Conservation (phyloP, 2,797 vertebrate genomes). For the Microchirus variegatus region DNA sequence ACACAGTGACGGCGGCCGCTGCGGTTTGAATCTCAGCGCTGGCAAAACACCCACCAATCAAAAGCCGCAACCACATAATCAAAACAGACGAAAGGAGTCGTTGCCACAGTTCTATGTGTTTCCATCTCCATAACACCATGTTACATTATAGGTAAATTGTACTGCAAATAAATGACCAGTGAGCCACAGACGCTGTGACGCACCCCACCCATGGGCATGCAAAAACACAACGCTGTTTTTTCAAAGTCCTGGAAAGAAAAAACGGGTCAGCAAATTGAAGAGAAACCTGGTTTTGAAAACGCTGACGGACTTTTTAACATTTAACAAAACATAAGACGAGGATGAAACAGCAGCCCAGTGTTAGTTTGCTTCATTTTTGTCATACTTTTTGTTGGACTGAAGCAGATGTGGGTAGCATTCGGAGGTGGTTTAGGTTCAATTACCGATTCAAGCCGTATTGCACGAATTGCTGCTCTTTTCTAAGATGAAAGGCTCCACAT, state of each 20-base stretch:
- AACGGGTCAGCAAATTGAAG: constrained; percentile 33
- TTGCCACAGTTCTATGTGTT: constrained; percentile 10
- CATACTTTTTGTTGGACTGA: neutral
- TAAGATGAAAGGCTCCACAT: too few relatives aligned
- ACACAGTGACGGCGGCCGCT: neutral
- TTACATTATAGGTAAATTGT: constrained; percentile 26
- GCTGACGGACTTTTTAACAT: constrained; percentile 14
- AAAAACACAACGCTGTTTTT: constrained; percentile 38
- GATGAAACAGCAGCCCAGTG: neutral
- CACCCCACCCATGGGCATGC: constrained; percentile 54
- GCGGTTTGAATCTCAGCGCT: constrained; percentile 13
- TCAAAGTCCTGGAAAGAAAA: constrained; percentile 35
- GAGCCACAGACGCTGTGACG: constrained; percentile 15
- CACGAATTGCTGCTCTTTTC: too few relatives aligned
- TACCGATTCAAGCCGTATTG: neutral
- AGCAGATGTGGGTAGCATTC: neutral
- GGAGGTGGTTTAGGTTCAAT: neutral
- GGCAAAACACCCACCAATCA: constrained; percentile 15
- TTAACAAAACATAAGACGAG: constrained; percentile 1
- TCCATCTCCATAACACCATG: constrained; percentile 47
- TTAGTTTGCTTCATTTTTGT: neutral
- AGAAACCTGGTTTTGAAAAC: constrained; percentile 18
- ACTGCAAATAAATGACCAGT: constrained; percentile 43
- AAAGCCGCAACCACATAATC: constrained; percentile 22
- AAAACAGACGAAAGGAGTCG: neutral